Base-by-base conservation (phyloP, 1,140 invertebrate genomes). In the Papilio dardanus region DNA sequence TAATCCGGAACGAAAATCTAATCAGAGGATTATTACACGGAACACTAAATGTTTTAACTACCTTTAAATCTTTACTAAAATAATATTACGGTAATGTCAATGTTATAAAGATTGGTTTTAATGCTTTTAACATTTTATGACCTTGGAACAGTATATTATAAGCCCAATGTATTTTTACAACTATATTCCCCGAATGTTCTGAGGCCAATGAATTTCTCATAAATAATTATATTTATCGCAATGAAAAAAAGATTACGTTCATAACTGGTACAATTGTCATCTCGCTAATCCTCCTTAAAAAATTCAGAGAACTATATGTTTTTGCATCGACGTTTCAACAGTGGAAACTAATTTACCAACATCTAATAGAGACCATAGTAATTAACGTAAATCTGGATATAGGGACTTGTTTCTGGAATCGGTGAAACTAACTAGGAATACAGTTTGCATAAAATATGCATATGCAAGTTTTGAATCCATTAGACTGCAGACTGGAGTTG, bases 81-180 rank as follows among this genome's bases (percentile, higher is more conserved):
- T 6, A 33, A 33, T 33, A 33, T 33, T 33, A 33, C 31, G n/a
- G n/a, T n/a, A n/a, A n/a, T n/a, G n/a, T n/a, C n/a, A n/a, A n/a
- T n/a, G n/a, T n/a, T n/a, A n/a, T n/a, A n/a, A n/a, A n/a, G n/a
- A n/a, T n/a, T n/a, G 35, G 30, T 67, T 67, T 67, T 67, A 67
- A 67, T 35, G 65, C 30, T 67, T 67, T 67, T 16, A 67, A 67
- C 65, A 35, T 67, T 67, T 35, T n/a, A n/a, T n/a, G n/a, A n/a
- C n/a, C n/a, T n/a, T n/a, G n/a, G n/a, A n/a, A n/a, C n/a, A n/a
- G n/a, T n/a, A n/a, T n/a, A n/a, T n/a, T n/a, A n/a, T n/a, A n/a
- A n/a, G n/a, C n/a, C n/a, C n/a, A n/a, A n/a, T n/a, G n/a, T n/a
- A n/a, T n/a, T n/a, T n/a, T n/a, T n/a, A n/a, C n/a, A n/a, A n/a